These are phyloP conservation scores for Ictidomys tridecemlineatus DNA, from an alignment of 2,113 vertebrate genomes.

Conservation along the genomic window DNA sequence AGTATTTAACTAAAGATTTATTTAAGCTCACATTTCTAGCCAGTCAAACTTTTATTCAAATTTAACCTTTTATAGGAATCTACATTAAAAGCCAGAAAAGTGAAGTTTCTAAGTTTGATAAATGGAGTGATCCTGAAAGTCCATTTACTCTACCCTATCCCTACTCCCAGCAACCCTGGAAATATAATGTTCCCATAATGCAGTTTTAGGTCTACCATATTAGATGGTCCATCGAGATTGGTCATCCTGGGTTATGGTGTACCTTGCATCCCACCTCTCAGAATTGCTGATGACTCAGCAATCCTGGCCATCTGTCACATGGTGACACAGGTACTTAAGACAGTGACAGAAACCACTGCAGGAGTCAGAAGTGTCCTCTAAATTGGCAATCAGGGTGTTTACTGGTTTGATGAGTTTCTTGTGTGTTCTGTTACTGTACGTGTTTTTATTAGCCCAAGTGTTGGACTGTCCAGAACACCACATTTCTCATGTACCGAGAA, in stretches of 20 bases:
- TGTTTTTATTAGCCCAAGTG: not conserved
- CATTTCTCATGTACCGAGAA: not conserved
- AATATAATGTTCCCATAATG: not conserved
- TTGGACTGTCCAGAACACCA: not conserved
- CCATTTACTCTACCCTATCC: fast-evolving
- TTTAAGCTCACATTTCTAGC: not conserved
- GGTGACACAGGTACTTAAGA: not conserved
- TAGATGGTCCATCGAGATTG: not conserved
- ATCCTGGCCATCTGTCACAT: not conserved
- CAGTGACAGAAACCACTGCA: not conserved
- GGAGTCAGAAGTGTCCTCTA: not conserved
- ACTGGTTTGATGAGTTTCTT: not conserved
- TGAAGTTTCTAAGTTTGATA: not conserved
- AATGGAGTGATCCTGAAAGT: not conserved
- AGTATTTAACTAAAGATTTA: not conserved
- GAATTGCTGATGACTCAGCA: not conserved
- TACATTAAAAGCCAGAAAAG: not conserved
- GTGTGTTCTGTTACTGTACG: not conserved
- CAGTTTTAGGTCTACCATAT: not conserved
- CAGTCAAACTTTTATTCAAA: not conserved
- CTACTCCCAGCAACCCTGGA: not conserved
- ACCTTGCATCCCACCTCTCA: not conserved
- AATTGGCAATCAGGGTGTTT: not conserved
- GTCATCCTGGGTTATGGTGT: not conserved
- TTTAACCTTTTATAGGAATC: not conserved